A percentile compares a stretch with the other conserved stretches of the same genome.
These are phyloP conservation scores for Eriocheir sinensis DNA, from an alignment of 1,140 invertebrate species.

Conservation along the genomic window DNA sequence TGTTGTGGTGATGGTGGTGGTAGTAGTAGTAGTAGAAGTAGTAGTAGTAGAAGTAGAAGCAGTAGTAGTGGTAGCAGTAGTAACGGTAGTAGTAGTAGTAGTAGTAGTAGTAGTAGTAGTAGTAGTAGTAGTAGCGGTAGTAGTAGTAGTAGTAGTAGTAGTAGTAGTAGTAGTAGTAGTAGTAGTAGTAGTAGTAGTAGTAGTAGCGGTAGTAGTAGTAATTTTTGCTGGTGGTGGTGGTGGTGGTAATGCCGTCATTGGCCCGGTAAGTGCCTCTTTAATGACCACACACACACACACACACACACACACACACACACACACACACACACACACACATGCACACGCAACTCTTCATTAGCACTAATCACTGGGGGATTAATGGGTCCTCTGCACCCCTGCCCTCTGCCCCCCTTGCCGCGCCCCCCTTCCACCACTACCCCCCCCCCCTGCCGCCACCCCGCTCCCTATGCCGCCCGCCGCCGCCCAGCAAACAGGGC, in stretches of 20 bases:
- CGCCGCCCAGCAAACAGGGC: background rate
- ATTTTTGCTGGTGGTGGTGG: background rate
- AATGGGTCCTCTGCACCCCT: conserved; percentile 40
- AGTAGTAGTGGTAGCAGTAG: too few relatives aligned
- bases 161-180: background rate
- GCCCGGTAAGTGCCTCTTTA: conserved; percentile 29
- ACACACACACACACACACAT: too few relatives aligned
- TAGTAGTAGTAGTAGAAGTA: too few relatives aligned
- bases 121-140: background rate
- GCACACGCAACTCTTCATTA: conserved; percentile 63
- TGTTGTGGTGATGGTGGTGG: too few relatives aligned
- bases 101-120: background rate
- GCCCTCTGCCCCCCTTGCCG: background rate
- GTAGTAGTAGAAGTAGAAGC: background rate
- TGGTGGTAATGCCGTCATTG: conserved; percentile 21
- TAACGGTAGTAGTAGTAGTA: background rate
- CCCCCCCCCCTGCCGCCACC: background rate
- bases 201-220: background rate
- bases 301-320: background rate
- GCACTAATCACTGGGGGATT: conserved; percentile 62
- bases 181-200: background rate
- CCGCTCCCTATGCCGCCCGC: background rate
- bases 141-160: background rate
- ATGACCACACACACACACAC: too few relatives aligned
- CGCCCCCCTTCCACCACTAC: background rate